Conservation (phyloP, 2,113 vertebrate genomes). For the Cynocephalus volans region DNA sequence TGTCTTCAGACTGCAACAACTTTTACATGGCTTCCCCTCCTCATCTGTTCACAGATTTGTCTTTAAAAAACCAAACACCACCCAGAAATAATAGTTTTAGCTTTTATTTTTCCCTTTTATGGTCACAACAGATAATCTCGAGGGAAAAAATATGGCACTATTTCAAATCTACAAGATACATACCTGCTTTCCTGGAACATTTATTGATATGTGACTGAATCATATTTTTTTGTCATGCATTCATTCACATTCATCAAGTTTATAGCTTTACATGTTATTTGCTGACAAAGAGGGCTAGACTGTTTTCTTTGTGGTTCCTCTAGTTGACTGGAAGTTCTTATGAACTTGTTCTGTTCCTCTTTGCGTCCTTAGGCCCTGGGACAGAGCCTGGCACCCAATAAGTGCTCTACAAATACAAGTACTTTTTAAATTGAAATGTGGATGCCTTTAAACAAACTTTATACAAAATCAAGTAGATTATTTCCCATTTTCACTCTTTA, state of each 20-base stretch:
- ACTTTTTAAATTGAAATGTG: conserved; percentile 1
- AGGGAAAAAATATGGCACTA: background rate
- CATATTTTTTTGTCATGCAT: background rate
- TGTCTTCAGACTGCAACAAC: background rate
- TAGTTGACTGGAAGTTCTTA: background rate
- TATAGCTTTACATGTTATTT: background rate
- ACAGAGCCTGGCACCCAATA: background rate
- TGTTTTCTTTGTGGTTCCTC: background rate
- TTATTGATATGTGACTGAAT: too few relatives aligned
- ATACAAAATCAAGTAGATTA: background rate
- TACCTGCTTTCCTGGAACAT: background rate
- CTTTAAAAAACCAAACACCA: background rate
- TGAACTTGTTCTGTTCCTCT: background rate
- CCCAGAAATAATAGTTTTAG: background rate
- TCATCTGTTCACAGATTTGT: too few relatives aligned
- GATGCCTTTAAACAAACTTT: background rate
- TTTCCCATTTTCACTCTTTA: background rate
- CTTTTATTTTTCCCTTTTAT: conserved; percentile 20
- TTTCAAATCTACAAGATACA: background rate
- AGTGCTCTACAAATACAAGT: too few relatives aligned
- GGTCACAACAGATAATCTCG: background rate
- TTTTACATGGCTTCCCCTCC: background rate
- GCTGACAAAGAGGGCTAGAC: background rate
- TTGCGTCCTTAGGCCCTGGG: background rate
- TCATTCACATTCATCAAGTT: background rate